phyloP scores from a whole-genome alignment of 1,140 invertebrate species.

The Aphidius ervi region DNA sequence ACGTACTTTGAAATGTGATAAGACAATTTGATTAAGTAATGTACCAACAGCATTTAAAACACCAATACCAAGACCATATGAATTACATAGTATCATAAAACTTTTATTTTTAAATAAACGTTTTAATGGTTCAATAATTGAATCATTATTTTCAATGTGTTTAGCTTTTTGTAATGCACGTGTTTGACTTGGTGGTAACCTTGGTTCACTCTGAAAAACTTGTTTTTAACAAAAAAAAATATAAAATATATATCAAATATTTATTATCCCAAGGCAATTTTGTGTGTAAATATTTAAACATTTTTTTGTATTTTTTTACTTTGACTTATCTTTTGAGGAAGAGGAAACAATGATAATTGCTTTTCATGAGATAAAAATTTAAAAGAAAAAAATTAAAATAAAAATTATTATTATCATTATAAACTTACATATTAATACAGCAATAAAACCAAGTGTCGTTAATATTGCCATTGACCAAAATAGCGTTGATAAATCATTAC shows the following conservation, averaged over 20 bases:
- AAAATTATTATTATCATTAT: not conserved
- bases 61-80: constrained; percentile 69
- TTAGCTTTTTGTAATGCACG: constrained; percentile 46
- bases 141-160: constrained; percentile 22
- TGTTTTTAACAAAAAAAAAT: constrained; percentile 19
- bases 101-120: constrained; percentile 57
- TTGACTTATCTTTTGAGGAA: too few species aligned
- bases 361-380: too few species aligned
- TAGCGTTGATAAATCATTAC: constrained; percentile 40
- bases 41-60: constrained; percentile 68
- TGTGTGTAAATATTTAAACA: too few species aligned
- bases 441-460: constrained; percentile 56
- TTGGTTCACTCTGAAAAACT: constrained; percentile 62
- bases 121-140: constrained; percentile 35
- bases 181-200: constrained; percentile 57
- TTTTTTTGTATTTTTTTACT: too few species aligned
- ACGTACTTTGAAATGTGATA: constrained; percentile 59
- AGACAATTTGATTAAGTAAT: constrained; percentile 62
- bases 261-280: constrained; percentile 1
- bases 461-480: constrained; percentile 56
- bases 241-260: constrained; percentile 9
- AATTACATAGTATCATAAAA: constrained; percentile 60
- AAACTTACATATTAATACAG: constrained; percentile 61
- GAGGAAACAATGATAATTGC: too few species aligned
- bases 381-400: constrained; percentile 3